Evolutionary conservation across 2,888 invertebrate genomes (phyloP).

Genomic region (Metalampra italica): DNA sequence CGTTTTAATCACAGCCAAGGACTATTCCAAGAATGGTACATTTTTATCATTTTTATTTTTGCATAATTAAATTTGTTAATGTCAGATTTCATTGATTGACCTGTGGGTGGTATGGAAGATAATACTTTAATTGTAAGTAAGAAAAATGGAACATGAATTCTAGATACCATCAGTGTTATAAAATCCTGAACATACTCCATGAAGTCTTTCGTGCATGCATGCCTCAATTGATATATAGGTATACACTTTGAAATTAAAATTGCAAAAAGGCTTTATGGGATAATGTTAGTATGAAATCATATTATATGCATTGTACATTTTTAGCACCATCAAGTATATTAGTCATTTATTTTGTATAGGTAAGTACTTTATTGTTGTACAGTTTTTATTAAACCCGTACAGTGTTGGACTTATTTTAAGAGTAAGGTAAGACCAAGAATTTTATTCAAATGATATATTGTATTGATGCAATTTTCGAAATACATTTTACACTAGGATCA

Average conservation of each 20-base stretch:
- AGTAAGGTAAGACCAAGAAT: slow-evolving; percentile 73
- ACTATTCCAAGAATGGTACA: slow-evolving; percentile 65
- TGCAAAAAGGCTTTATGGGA: too few species aligned
- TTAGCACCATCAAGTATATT: slow-evolving; percentile 34
- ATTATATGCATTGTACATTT: slow-evolving; percentile 51
- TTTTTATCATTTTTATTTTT: slow-evolving; percentile 23
- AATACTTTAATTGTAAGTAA: neutral
- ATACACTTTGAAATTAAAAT: too few species aligned
- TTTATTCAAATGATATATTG: slow-evolving; percentile 72
- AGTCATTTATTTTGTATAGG: slow-evolving; percentile 54
- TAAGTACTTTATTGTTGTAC: slow-evolving; percentile 62
- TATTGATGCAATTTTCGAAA: slow-evolving; percentile 76
- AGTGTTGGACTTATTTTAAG: slow-evolving; percentile 63
- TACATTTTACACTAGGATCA: slow-evolving; percentile 76
- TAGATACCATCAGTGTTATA: neutral
- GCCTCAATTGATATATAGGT: too few species aligned
- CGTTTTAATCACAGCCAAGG: slow-evolving; percentile 45
- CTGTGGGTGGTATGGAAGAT: slow-evolving; percentile 14
- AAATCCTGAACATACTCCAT: too few species aligned
- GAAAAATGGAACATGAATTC: neutral
- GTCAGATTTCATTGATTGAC: slow-evolving; percentile 13
- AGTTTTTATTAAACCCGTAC: slow-evolving; percentile 53
- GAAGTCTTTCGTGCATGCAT: too few species aligned
- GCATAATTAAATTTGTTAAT: slow-evolving; percentile 37
- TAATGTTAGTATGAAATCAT: too few species aligned